A percentile compares a stretch with the other conserved stretches of the same genome.
Evolutionary conservation across 2,888 invertebrate genomes (phyloP).

Genomic region (Blastobasis lacticolella): DNA sequence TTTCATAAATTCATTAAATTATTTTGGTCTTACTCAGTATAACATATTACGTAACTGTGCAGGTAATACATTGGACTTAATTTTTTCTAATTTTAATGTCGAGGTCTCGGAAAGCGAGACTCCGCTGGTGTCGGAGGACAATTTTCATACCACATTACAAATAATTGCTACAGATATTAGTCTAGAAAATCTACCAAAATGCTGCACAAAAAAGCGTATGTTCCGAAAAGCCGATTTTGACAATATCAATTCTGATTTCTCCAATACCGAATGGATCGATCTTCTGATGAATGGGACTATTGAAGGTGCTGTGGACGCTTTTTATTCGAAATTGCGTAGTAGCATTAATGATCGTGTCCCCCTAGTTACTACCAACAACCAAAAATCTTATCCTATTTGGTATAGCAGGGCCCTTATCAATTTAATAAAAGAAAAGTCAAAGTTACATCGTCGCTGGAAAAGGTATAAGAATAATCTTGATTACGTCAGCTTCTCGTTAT

Average conservation of each 20-base stretch:
- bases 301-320: not conserved
- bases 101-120: not conserved
- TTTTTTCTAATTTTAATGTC: not conserved
- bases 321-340: not conserved
- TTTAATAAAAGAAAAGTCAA: conserved; percentile 8
- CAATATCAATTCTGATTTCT: not conserved
- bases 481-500: too few relatives aligned
- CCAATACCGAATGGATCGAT: not conserved
- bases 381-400: conserved; percentile 10
- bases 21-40: too few relatives aligned
- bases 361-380: too few relatives aligned
- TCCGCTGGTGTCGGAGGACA: not conserved
- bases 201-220: not conserved
- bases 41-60: not conserved
- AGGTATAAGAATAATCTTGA: too few relatives aligned
- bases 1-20: too few relatives aligned
- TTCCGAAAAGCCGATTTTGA: not conserved
- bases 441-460: too few relatives aligned
- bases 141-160: too few relatives aligned
- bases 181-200: too few relatives aligned
- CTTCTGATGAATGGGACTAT: not conserved
- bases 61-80: too few relatives aligned
- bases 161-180: too few relatives aligned
- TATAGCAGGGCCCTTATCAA: conserved; percentile 7
- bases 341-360: not conserved